A percentile compares a stretch with the other conserved stretches of the same genome.
These are phyloP conservation scores for Clarias fuscus DNA, from an alignment of 2,797 vertebrate species.

Conservation along the genomic window DNA sequence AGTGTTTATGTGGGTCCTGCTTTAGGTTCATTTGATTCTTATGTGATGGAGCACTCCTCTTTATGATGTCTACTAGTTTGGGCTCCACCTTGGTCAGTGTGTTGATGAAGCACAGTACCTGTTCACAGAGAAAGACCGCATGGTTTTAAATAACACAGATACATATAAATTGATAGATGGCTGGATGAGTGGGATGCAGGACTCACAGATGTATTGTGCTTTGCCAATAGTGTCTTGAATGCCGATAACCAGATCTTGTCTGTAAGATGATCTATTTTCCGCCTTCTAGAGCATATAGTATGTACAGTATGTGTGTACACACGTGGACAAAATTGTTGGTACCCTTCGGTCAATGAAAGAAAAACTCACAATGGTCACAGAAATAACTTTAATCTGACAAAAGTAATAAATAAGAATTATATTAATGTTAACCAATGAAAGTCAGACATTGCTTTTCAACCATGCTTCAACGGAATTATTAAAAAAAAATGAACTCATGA, in stretches of 20 bases:
- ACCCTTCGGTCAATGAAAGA: too few relatives aligned
- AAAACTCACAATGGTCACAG: too few relatives aligned
- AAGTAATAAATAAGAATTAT: too few relatives aligned
- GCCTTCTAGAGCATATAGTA: background rate
- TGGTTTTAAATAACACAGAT: background rate
- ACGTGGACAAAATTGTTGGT: too few relatives aligned
- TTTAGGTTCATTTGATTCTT: conserved; percentile 8
- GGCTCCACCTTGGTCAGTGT: conserved; percentile 81
- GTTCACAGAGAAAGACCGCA: conserved; percentile 51
- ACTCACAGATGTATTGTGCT: conserved; percentile 81
- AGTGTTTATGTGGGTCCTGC: background rate
- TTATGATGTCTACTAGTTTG: conserved; percentile 77
- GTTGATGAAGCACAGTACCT: conserved; percentile 84
- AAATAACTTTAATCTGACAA: too few relatives aligned
- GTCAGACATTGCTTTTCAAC: too few relatives aligned
- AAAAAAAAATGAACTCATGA: too few relatives aligned
- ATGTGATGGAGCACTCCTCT: conserved; percentile 65
- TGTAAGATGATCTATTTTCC: conserved; percentile 78
- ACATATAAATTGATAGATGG: too few relatives aligned
- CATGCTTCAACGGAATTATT: too few relatives aligned
- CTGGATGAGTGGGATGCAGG: background rate
- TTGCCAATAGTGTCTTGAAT: conserved; percentile 76
- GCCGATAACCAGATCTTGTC: conserved; percentile 80
- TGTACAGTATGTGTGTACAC: too few relatives aligned
- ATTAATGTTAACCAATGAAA: too few relatives aligned